These are phyloP conservation scores for Apodemus speciosus DNA, from an alignment of 2,113 vertebrate genomes.

Conservation along the genomic window DNA sequence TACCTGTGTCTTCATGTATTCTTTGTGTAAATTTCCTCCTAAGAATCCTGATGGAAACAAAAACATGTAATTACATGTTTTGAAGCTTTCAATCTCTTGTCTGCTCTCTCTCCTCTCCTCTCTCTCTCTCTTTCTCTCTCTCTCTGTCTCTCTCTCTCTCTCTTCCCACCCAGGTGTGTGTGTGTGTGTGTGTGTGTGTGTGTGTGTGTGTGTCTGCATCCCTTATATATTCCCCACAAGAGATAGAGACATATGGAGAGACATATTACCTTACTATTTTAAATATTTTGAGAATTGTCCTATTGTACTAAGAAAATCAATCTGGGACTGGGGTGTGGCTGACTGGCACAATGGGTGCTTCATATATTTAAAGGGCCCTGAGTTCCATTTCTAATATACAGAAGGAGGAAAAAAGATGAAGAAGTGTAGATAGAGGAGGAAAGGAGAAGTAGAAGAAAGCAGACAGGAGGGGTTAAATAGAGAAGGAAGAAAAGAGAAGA, in stretches of 20 bases:
- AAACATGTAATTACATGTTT: background rate
- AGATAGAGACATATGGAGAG: background rate
- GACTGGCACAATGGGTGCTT: rapidly evolving
- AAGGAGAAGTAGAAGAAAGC: background rate
- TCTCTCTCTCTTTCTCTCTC: too few relatives aligned
- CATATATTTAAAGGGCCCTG: rapidly evolving
- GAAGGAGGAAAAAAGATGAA: background rate
- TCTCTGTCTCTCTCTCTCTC: too few relatives aligned
- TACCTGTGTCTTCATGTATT: background rate
- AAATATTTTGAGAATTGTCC: background rate
- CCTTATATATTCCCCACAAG: background rate
- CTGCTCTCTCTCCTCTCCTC: background rate
- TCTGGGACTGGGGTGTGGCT: background rate
- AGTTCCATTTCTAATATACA: background rate
- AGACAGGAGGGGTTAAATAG: too few relatives aligned
- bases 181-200: too few relatives aligned
- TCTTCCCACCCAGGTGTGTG: too few relatives aligned
- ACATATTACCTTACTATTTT: background rate
- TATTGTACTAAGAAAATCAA: background rate
- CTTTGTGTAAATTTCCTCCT: background rate
- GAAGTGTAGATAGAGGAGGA: background rate
- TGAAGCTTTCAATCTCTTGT: background rate
- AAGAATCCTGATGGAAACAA: background rate
- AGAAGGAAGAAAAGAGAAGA: too few relatives aligned
- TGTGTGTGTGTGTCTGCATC: too few relatives aligned